Conservation (phyloP, 2,797 vertebrate genomes). For the Gorsachius magnificus region DNA sequence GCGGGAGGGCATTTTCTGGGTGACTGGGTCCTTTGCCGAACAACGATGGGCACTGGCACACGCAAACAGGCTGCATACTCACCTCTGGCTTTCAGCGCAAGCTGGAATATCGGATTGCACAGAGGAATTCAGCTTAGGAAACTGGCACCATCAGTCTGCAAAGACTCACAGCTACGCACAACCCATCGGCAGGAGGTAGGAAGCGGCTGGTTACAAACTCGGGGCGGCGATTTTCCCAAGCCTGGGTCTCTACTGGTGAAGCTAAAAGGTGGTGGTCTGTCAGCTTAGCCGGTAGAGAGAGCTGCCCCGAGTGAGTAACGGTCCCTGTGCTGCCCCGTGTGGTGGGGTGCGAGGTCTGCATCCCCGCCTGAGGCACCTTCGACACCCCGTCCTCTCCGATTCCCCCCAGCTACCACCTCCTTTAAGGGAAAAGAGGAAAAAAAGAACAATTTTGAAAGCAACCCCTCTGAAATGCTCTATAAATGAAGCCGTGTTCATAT, state of each 20-base stretch:
- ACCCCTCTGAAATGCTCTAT: background rate
- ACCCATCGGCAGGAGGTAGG: rapidly evolving
- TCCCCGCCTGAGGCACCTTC: background rate
- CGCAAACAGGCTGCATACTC: slow-evolving; percentile 62
- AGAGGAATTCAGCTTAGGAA: slow-evolving; percentile 44
- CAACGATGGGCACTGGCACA: slow-evolving; percentile 17
- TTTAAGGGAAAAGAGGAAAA: background rate
- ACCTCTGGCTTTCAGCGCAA: slow-evolving; percentile 51
- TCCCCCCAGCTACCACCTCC: background rate
- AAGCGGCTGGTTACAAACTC: background rate
- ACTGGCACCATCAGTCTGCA: slow-evolving; percentile 17
- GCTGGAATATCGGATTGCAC: slow-evolving; percentile 35
- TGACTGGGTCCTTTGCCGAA: background rate
- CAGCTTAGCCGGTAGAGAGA: slow-evolving; percentile 27
- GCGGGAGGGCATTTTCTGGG: background rate
- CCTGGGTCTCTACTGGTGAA: slow-evolving; percentile 16
- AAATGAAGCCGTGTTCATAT: background rate
- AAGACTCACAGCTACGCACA: slow-evolving; percentile 17
- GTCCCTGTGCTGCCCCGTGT: background rate
- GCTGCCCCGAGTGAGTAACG: background rate
- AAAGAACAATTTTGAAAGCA: background rate
- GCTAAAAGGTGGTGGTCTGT: slow-evolving; percentile 24
- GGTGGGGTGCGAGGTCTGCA: background rate
- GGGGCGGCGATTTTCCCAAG: background rate
- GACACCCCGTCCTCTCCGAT: background rate